Conservation (phyloP, 2,113 vertebrate genomes). For the Amblyopsis rosae region DNA sequence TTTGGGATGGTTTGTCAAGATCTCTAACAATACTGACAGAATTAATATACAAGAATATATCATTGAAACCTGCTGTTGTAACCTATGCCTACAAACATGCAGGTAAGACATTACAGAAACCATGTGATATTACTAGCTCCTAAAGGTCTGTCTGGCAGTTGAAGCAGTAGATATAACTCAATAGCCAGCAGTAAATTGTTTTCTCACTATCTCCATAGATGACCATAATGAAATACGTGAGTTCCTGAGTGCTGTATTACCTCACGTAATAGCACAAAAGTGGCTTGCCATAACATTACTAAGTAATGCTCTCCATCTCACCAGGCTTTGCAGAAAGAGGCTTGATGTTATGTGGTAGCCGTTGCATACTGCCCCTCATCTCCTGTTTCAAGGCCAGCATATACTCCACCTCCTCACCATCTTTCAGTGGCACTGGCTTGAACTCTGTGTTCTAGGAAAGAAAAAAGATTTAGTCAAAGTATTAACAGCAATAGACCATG, state of each 20-base stretch:
- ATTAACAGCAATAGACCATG: not conserved
- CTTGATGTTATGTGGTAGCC: slow-evolving; percentile 82
- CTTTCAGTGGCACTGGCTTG: slow-evolving; percentile 86
- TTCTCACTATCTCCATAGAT: slow-evolving; percentile 24
- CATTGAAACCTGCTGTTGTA: not conserved
- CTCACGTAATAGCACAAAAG: slow-evolving; percentile 20
- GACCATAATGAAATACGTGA: slow-evolving; percentile 42
- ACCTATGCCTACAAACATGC: not conserved
- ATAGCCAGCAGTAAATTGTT: not conserved
- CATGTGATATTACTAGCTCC: not conserved
- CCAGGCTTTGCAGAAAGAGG: slow-evolving; percentile 71
- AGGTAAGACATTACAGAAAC: not conserved
- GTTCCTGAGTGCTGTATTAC: slow-evolving; percentile 55
- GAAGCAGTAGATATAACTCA: too few relatives aligned
- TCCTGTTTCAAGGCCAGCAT: slow-evolving; percentile 91
- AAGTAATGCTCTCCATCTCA: slow-evolving; percentile 45
- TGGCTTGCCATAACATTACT: slow-evolving; percentile 7
- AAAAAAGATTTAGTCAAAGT: slow-evolving; percentile 50
- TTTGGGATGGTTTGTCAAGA: too few relatives aligned
- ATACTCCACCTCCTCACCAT: slow-evolving; percentile 85
- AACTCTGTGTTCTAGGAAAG: slow-evolving; percentile 70
- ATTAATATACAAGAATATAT: too few relatives aligned
- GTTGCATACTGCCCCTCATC: slow-evolving; percentile 82
- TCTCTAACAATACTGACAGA: too few relatives aligned
- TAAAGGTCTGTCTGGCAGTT: too few relatives aligned